phyloP scores from a whole-genome alignment of 2,113 vertebrate species.

The Anguilla japonica region DNA sequence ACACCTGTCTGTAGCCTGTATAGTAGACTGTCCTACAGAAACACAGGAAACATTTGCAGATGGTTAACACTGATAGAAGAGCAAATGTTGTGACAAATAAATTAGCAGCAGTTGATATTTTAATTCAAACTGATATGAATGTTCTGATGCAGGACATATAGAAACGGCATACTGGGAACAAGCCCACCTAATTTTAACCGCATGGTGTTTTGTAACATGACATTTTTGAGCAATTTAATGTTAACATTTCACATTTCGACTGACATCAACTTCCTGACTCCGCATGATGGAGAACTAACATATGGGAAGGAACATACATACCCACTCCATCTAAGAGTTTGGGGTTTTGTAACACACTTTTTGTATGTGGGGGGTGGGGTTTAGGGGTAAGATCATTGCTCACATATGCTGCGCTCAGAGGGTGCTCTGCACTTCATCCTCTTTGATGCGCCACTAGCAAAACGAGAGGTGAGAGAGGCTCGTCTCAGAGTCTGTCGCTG shows the following conservation, averaged over 20 bases:
- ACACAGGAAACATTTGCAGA: neutral
- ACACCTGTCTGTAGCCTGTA: conserved; percentile 78
- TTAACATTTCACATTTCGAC: neutral
- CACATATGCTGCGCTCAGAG: neutral
- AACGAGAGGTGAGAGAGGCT: neutral
- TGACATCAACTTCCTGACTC: neutral
- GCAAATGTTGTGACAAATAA: neutral
- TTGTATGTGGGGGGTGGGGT: neutral
- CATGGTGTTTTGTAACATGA: no score
- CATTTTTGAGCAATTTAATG: neutral
- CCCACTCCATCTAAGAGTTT: neutral
- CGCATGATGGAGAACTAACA: neutral
- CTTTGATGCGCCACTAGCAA: neutral
- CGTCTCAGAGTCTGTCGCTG: neutral
- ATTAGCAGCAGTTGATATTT: neutral
- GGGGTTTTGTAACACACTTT: neutral
- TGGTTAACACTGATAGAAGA: neutral
- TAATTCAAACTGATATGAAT: no score
- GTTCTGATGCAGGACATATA: no score
- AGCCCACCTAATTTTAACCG: no score
- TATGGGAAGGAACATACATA: neutral
- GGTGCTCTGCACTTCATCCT: neutral
- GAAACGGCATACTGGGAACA: no score
- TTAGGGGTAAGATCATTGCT: neutral
- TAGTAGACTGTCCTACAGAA: conserved; percentile 78